Base-by-base conservation (phyloP, 1,140 invertebrate species). In the Psix sp. region DNA sequence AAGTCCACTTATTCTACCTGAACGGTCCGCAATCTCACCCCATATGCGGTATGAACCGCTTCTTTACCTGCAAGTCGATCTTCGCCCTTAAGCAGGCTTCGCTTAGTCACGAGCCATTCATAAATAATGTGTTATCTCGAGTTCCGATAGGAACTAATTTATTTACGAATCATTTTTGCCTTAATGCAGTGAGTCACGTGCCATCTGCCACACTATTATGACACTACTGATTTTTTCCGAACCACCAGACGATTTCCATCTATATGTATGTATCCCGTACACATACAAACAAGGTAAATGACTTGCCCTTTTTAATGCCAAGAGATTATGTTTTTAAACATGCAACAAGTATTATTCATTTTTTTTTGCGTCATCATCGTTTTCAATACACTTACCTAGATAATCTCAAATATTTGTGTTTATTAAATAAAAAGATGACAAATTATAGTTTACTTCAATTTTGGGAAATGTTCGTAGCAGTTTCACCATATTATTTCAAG, bases 161-260 rank as follows among this genome's bases (percentile, higher is more conserved):
- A 87, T 86, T 87, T 85, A 87, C 75, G 78, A 82, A 82, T 74
- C 65, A 49, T 42, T 52, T 66, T 35, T 17, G 16, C 59, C 45
- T 38, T 20, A 11, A 43, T 36, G 49, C 21, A 54, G 52, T 86
- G 84, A 86, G 83, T 87, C 84, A 87, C 84, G 84, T 85, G 83
- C 84, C 85, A 87, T 87, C 85, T 87, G 85, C 80, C 80, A 78
- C 45, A 79, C 66, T 83, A 84, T 86, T 83, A 82, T 84, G 71
- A 82, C 74, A 78, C 62, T 62, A 80, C 59, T 76, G 65, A 77
- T 78, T 80, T 79, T 65, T 54, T 56, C 26, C 21, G 33, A 26
- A 6, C 11, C 11, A 29, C 15, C 17, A 20, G 51, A 5, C 33
- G 54, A 59, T 59, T 52, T 59, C 46, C 38, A 68, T 68, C 54